These are phyloP conservation scores for Siniperca knerii DNA, from an alignment of 2,113 vertebrate species.

Conservation along the genomic window DNA sequence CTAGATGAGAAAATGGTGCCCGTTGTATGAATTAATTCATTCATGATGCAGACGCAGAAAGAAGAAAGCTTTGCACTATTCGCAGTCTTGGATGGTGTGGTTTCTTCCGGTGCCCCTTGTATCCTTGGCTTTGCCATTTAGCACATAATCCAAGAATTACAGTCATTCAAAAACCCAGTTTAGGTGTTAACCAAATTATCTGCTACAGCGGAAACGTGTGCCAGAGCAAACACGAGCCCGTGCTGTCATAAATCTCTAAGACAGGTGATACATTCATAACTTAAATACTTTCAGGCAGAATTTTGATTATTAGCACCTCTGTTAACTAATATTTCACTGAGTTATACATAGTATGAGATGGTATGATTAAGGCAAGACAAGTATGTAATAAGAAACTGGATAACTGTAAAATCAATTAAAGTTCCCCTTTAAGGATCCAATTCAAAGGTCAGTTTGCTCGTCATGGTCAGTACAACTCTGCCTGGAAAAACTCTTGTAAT, in stretches of 20 bases:
- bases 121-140: neutral
- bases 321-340: neutral
- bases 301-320: neutral
- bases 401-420: neutral
- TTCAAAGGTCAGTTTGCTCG: neutral
- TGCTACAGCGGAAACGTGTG: neutral
- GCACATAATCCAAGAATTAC: neutral
- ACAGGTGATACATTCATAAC: neutral
- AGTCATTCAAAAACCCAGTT: neutral
- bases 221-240: no score
- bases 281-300: neutral
- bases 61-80: neutral
- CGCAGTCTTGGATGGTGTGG: neutral
- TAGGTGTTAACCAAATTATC: neutral
- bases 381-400: neutral
- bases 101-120: neutral
- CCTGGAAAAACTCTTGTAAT: neutral
- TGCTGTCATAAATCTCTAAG: neutral
- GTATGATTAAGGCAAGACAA: neutral
- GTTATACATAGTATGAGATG: neutral
- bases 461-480: neutral
- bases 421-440: no score
- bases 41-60: neutral
- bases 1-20: neutral
- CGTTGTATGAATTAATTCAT: neutral